Evolutionary conservation across 2,797 vertebrate genomes (phyloP).

Genomic region (Clarias platycephalus): DNA sequence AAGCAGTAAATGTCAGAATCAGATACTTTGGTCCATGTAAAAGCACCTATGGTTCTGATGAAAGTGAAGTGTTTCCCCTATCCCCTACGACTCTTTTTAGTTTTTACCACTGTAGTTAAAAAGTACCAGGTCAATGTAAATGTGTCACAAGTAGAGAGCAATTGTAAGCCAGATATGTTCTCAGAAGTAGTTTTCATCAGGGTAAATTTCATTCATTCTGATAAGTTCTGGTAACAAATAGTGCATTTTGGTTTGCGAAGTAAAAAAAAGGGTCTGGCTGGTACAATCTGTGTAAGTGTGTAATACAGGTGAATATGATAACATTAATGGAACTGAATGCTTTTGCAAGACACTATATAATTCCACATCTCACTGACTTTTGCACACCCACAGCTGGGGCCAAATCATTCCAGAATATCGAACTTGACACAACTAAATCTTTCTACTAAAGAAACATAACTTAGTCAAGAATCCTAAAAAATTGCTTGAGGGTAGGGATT

Average conservation of each 20-base stretch:
- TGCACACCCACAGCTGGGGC: background rate
- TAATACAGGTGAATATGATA: background rate
- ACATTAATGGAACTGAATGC: background rate
- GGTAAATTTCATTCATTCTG: background rate
- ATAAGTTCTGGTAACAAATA: background rate
- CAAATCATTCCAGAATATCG: background rate
- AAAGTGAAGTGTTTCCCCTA: too few relatives aligned
- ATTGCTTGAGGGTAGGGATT: background rate
- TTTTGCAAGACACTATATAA: background rate
- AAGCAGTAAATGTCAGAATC: too few relatives aligned
- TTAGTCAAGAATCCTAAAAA: background rate
- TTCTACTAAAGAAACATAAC: background rate
- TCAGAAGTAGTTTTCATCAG: background rate
- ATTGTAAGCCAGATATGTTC: background rate
- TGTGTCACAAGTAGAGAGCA: background rate
- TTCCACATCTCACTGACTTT: background rate
- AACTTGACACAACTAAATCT: background rate
- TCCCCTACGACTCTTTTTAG: too few relatives aligned
- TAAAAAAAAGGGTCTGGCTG: background rate
- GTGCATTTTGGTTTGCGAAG: background rate
- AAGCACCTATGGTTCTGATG: too few relatives aligned
- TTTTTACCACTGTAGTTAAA: too few relatives aligned
- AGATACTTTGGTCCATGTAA: too few relatives aligned
- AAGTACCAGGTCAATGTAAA: background rate
- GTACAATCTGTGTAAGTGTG: background rate